Evolutionary conservation across 2,113 vertebrate species (phyloP), one percentile per base, ranked within the genome.

Genomic region (Chamaetylas fuelleborni): DNA sequence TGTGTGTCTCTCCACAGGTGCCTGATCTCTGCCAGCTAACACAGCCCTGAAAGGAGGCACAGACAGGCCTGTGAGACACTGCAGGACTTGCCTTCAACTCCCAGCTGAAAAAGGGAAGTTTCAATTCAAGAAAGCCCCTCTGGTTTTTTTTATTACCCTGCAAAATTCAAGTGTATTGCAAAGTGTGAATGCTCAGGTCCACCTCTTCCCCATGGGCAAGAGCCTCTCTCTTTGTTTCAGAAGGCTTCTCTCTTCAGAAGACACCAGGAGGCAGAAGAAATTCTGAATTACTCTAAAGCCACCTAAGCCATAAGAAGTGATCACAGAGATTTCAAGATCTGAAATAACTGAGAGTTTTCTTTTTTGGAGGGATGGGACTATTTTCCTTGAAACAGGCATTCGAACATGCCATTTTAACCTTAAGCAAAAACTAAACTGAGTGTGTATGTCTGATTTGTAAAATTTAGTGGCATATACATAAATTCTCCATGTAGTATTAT

Each of bases 21-120:
- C 97, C 92, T 97, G 96, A 95, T 98, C 91, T 95, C 97, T 93
- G 74, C 97, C 97, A 98, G 97, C 96, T 98, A 98, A 96, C 94
- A 93, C 88, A 96, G 92, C 94, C 95, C 90, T 72, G 76, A 88
- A 76, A 43, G 65, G 96, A 97, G 95, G 93, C 92, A 92, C 67
- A 97, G 69, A 94, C 93, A 96, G 94, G 91, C 93, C 93, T 96
- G 88, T 81, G 96, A 96, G 62, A 91, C 89, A 25, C 96, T 83
- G 82, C 96, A 94, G 95, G 73, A 95, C 20, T 40, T 92, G 81
- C 84, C 94, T 97, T 94, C 95, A 95, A 36, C 83, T 88, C 78
- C 54, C 90, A 86, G 67, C 50, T 87, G 93, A 74, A 85, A 94
- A 96, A 96, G 93, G 94, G 86, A 94, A 76, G 90, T 91, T 91